phyloP scores from a whole-genome alignment of 2,113 vertebrate genomes.

The Cottus gobio region DNA sequence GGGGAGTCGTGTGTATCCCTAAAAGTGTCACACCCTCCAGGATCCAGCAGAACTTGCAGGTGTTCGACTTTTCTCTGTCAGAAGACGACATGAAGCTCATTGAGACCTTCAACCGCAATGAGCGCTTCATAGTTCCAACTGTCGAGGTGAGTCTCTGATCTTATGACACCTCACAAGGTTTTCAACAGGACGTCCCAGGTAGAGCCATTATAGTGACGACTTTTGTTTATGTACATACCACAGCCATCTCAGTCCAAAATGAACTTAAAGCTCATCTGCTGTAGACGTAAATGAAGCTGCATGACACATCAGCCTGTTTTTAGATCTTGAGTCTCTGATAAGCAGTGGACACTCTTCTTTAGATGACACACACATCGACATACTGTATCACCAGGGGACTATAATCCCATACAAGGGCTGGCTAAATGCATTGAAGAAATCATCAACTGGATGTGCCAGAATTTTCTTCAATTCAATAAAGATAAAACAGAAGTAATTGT shows the following conservation, averaged over 20 bases:
- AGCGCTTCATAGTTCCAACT: constrained; percentile 75
- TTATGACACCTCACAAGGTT: not conserved
- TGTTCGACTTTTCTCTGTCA: constrained; percentile 81
- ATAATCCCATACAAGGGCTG: too few species aligned
- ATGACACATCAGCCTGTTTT: constrained; percentile 2
- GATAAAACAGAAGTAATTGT: too few species aligned
- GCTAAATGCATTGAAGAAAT: too few species aligned
- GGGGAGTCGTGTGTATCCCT: constrained; percentile 79
- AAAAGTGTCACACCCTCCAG: constrained; percentile 82
- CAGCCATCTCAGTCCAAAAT: not conserved
- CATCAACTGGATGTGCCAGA: too few species aligned
- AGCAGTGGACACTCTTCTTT: not conserved
- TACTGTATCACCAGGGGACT: too few species aligned
- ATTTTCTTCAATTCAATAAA: too few species aligned
- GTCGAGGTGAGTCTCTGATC: constrained; percentile 65
- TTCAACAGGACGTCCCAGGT: not conserved
- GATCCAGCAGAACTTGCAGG: constrained; percentile 82
- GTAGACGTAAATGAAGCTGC: constrained; percentile 9
- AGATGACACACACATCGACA: too few species aligned
- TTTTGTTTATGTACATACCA: not conserved
- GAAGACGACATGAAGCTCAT: constrained; percentile 77
- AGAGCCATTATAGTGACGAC: not conserved
- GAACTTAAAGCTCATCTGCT: not conserved
- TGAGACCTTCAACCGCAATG: constrained; percentile 68
- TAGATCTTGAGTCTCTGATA: not conserved